Conservation (phyloP, 2,797 vertebrate genomes). For the Alcedo atthis region DNA sequence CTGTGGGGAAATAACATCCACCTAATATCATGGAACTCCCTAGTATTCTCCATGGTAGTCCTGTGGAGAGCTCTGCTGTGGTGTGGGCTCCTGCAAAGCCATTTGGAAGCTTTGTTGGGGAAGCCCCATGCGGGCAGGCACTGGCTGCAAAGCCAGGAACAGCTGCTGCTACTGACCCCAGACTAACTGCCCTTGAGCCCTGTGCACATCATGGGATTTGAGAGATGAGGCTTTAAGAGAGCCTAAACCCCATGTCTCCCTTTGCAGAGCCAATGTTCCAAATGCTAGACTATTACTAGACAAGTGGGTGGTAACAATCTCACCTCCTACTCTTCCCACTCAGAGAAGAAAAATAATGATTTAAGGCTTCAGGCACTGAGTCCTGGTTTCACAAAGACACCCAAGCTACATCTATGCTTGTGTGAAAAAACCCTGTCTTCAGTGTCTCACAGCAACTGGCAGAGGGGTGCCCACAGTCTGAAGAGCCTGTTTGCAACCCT, state of each 20-base stretch:
- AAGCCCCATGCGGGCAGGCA: accelerated
- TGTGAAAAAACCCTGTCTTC: neutral
- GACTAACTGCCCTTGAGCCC: neutral
- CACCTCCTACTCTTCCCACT: neutral
- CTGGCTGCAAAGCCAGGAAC: neutral
- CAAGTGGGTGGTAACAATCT: neutral
- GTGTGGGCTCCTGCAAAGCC: neutral
- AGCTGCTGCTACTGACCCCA: neutral
- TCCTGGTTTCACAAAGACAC: neutral
- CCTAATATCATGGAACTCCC: neutral
- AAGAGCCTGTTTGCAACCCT: neutral
- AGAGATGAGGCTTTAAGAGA: neutral
- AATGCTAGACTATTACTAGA: conserved; percentile 36
- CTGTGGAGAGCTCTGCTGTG: neutral
- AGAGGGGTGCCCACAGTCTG: accelerated
- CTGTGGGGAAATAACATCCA: neutral
- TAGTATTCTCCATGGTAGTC: accelerated
- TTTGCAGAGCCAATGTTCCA: neutral
- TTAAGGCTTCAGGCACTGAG: neutral
- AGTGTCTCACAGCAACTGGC: neutral
- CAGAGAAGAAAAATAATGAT: neutral
- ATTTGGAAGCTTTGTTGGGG: neutral
- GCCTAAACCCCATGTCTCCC: neutral
- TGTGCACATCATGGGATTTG: neutral
- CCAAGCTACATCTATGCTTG: neutral